phyloP scores from a whole-genome alignment of 2,888 invertebrate genomes.

The Chirona hameri region DNA sequence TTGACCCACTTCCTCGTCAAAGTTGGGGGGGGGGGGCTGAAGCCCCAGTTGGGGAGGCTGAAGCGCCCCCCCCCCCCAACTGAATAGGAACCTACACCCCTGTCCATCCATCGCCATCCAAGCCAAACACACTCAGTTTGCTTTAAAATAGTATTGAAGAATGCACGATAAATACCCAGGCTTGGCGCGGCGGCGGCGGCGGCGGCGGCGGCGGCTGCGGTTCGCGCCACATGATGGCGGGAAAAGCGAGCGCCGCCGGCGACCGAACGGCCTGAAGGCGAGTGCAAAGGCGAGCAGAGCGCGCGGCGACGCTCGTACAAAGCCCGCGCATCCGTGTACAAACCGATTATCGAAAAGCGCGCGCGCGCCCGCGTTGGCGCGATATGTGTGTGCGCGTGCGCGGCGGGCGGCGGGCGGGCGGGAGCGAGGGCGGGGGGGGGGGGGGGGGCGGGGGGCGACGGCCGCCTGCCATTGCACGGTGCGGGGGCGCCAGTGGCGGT shows the following conservation, averaged over 20 bases:
- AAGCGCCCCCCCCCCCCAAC: no score
- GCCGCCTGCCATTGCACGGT: neutral
- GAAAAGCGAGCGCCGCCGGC: neutral
- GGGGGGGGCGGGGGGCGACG: neutral
- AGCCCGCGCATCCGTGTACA: neutral
- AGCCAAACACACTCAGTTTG: neutral
- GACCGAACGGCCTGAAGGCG: no score
- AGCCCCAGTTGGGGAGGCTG: no score
- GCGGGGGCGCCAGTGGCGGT: neutral
- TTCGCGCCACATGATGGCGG: neutral
- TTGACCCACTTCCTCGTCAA: no score
- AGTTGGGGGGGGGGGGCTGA: no score
- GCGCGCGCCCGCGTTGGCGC: neutral
- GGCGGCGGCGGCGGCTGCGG: neutral
- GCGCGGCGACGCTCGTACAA: neutral
- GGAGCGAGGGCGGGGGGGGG: neutral
- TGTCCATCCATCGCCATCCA: no score
- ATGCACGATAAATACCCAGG: slow-evolving; percentile 6
- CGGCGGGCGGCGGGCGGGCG: neutral
- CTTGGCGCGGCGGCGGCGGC: neutral
- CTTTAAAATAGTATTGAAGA: slow-evolving; percentile 28
- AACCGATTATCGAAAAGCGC: slow-evolving; percentile 25
- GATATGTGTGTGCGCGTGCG: slow-evolving; percentile 1
- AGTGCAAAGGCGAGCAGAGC: neutral
- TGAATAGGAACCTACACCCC: no score